Evolutionary conservation across 2,113 vertebrate genomes (phyloP).

Genomic region (Empidonax traillii): DNA sequence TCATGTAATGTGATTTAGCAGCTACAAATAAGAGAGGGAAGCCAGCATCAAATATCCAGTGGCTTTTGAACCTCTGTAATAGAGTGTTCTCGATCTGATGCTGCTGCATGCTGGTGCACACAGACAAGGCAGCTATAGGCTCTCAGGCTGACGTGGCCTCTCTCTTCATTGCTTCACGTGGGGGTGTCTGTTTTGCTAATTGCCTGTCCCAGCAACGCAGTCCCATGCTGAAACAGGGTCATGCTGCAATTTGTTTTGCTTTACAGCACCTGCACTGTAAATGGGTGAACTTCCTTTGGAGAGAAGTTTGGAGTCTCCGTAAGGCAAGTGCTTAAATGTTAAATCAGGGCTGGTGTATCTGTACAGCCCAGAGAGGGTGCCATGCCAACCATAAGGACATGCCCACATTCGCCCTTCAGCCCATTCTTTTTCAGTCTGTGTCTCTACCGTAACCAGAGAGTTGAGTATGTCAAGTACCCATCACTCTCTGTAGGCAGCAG

Average conservation of each 20-base stretch:
- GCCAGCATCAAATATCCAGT: neutral
- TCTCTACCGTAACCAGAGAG: neutral
- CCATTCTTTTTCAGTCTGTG: neutral
- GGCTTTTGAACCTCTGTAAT: neutral
- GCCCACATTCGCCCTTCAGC: neutral
- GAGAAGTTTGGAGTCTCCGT: neutral
- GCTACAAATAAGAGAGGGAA: neutral
- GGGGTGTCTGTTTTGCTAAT: neutral
- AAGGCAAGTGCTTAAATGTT: neutral
- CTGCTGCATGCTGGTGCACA: neutral
- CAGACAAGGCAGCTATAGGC: neutral
- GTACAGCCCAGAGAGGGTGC: neutral
- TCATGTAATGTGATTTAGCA: neutral
- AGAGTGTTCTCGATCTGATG: neutral
- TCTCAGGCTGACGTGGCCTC: neutral
- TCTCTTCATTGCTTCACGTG: neutral
- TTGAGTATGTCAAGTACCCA: neutral
- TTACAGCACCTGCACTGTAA: neutral
- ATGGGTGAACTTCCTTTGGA: neutral
- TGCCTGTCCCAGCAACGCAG: neutral
- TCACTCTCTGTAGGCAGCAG: neutral
- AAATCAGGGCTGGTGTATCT: neutral
- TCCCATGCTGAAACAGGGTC: accelerated
- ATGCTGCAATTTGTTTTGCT: neutral
- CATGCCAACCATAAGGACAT: neutral